Evolutionary conservation across 37 sponge, comb jelly and placozoan species (phyloP).

Genomic region (Beroe ovata): DNA sequence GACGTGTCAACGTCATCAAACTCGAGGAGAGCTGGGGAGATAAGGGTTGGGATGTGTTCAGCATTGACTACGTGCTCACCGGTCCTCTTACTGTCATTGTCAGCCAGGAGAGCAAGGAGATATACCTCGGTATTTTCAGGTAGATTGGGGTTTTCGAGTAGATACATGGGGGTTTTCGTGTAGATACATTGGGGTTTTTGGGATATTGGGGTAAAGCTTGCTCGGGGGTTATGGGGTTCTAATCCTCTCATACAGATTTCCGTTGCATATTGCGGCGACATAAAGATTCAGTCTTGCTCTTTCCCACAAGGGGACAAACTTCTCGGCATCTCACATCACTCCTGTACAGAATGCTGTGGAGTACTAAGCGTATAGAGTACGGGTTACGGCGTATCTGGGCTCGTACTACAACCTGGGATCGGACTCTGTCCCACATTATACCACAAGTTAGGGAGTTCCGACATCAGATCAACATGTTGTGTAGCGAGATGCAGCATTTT

Average conservation of each 20-base stretch:
- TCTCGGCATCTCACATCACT: conserved; percentile 71
- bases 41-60: conserved; percentile 97
- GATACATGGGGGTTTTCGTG: too few species aligned
- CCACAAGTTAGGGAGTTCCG: neutral
- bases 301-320: too few species aligned
- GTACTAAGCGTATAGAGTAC: conserved; percentile 92
- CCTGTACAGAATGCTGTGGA: conserved; percentile 95
- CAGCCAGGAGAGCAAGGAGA: conserved; percentile 51
- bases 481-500: conserved; percentile 58
- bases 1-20: conserved; percentile 86
- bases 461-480: conserved; percentile 49
- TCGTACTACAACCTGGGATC: conserved; percentile 69
- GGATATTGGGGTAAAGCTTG: too few species aligned
- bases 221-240: too few species aligned
- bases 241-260: too few species aligned
- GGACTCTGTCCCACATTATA: conserved; percentile 47
- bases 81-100: conserved; percentile 70
- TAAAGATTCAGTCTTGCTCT: too few species aligned
- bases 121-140: conserved; percentile 45
- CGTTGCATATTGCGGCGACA: too few species aligned
- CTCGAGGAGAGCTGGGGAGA: conserved; percentile 86
- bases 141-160: too few species aligned
- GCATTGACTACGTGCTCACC: conserved; percentile 91
- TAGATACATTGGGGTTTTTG: too few species aligned
- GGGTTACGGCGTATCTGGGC: conserved; percentile 81